A percentile compares a stretch with the other conserved stretches of the same genome.
Conservation (phyloP, 2,113 vertebrate species). For the Leptosomus discolor region DNA sequence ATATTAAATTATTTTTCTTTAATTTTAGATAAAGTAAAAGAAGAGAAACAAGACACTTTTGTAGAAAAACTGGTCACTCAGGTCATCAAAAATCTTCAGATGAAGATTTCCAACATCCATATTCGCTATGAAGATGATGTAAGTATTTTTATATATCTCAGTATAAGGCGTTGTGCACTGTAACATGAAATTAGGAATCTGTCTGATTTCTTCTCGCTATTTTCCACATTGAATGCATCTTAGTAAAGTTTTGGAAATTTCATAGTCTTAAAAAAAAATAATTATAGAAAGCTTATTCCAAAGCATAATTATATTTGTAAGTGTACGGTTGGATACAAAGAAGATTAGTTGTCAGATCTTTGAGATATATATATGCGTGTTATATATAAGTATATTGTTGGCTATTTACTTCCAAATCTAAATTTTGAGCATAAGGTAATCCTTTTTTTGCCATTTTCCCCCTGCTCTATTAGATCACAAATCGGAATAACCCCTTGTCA, state of each 20-base stretch:
- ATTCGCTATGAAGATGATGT: slow-evolving; percentile 96
- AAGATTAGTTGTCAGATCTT: neutral
- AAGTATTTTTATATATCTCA: slow-evolving; percentile 73
- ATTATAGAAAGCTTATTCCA: neutral
- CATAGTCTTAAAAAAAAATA: neutral
- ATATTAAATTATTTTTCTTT: slow-evolving; percentile 23
- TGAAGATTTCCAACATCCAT: slow-evolving; percentile 97
- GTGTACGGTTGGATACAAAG: neutral
- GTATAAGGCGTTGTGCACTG: neutral
- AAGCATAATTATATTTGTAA: neutral
- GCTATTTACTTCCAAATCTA: neutral
- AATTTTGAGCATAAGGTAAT: neutral
- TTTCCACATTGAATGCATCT: neutral
- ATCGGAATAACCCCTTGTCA: slow-evolving; percentile 86
- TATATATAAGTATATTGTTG: no score
- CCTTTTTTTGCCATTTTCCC: rapidly evolving
- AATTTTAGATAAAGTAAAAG: slow-evolving; percentile 80
- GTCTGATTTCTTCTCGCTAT: neutral
- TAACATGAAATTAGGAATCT: neutral
- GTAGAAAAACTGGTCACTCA: slow-evolving; percentile 95
- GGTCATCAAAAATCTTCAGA: slow-evolving; percentile 97
- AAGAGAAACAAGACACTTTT: slow-evolving; percentile 92
- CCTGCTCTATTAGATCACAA: slow-evolving; percentile 83
- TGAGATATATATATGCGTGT: neutral
- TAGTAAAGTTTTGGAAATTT: neutral